phyloP scores from a whole-genome alignment of 2,888 invertebrate genomes.

The Idaea biselata region DNA sequence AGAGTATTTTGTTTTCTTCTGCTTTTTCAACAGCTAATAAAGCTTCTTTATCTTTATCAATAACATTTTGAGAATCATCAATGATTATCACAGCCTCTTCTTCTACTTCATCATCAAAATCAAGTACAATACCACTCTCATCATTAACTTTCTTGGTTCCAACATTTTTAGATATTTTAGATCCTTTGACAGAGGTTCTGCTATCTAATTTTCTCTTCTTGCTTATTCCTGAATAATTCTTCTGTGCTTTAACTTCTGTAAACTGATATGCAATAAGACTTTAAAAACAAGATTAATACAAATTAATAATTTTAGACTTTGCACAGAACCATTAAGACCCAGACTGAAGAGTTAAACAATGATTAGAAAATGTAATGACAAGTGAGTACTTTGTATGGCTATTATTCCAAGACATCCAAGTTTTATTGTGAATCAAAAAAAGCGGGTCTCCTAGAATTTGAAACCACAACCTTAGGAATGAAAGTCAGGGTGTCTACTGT shows the following conservation, averaged over 20 bases:
- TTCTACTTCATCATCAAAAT: conserved; percentile 59
- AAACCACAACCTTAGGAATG: no score
- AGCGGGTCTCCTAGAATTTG: no score
- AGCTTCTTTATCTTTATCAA: conserved; percentile 64
- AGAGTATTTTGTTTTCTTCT: conserved; percentile 33
- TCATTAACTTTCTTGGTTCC: conserved; percentile 34
- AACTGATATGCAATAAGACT: conserved; percentile 11
- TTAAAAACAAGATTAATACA: conserved; percentile 13
- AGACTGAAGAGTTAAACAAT: no score
- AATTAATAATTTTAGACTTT: conserved; percentile 27
- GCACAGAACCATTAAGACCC: no score
- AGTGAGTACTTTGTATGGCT: no score
- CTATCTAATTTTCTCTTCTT: conserved; percentile 15
- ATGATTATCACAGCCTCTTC: conserved; percentile 49
- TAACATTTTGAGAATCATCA: conserved; percentile 49
- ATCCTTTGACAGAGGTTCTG: neutral
- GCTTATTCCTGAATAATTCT: conserved; percentile 4
- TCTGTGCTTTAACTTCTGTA: conserved; percentile 12
- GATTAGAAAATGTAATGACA: no score
- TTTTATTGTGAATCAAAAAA: no score
- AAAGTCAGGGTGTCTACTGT: no score
- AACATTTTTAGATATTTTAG: conserved; percentile 4
- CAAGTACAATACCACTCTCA: conserved; percentile 59
- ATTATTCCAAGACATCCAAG: no score
- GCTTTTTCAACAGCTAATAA: conserved; percentile 54